Evolutionary conservation across 2,797 vertebrate species (phyloP).

Genomic region (Tinamus major): DNA sequence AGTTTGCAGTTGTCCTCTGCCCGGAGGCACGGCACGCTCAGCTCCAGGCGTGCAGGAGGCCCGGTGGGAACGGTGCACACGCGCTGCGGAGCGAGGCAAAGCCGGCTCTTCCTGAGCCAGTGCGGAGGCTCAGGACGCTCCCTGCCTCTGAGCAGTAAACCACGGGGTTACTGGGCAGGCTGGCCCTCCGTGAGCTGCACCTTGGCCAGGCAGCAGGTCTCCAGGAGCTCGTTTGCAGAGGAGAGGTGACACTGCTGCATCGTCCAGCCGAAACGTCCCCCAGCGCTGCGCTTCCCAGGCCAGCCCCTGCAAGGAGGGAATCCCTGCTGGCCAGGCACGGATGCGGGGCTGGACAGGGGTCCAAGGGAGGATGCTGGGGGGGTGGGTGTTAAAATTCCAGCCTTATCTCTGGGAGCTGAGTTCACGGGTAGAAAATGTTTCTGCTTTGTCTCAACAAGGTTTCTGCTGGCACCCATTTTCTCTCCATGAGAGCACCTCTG

Average conservation of each 20-base stretch:
- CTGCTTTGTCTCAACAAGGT: conserved; percentile 53
- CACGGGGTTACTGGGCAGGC: fast-evolving
- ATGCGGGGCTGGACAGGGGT: not conserved
- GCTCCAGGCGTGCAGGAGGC: not conserved
- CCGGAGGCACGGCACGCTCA: too few species aligned
- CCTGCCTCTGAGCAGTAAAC: not conserved
- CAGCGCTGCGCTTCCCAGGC: not conserved
- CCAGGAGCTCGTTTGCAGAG: not conserved
- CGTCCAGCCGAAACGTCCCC: not conserved
- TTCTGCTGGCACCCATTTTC: conserved; percentile 32
- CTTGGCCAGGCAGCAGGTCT: not conserved
- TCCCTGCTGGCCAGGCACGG: not conserved
- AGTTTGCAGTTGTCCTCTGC: not conserved
- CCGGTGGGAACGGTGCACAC: fast-evolving
- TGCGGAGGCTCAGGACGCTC: not conserved
- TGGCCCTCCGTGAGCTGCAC: not conserved
- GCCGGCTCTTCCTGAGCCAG: not conserved
- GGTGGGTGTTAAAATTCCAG: conserved; percentile 38
- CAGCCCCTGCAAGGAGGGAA: not conserved
- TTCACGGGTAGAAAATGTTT: conserved; percentile 32
- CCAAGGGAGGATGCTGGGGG: conserved; percentile 16
- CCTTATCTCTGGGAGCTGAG: conserved; percentile 58
- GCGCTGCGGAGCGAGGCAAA: not conserved
- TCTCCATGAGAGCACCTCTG: not conserved
- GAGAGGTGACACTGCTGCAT: not conserved